These are phyloP conservation scores for Drosophila sucinea DNA, from an alignment of 1,140 invertebrate species.

Conservation along the genomic window DNA sequence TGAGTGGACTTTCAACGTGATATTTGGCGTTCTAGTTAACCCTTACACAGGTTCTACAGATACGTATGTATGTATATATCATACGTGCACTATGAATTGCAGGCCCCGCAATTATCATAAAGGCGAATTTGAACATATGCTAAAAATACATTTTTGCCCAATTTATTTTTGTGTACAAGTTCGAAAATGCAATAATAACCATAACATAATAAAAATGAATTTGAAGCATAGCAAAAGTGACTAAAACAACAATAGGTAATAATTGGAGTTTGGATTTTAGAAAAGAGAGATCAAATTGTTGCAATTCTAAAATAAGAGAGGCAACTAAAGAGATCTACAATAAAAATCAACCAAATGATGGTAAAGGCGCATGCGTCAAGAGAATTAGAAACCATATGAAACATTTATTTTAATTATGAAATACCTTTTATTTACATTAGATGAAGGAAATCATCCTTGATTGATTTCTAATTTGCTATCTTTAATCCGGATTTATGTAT, in stretches of 20 bases:
- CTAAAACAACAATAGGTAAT: background rate
- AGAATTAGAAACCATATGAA: background rate
- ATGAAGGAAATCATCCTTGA: too few species aligned
- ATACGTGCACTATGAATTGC: background rate
- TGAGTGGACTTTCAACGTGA: background rate
- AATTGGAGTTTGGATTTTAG: background rate
- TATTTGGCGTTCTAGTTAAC: too few species aligned
- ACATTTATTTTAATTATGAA: too few species aligned
- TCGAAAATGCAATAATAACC: slow-evolving; percentile 1
- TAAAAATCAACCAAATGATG: background rate
- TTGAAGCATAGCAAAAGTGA: slow-evolving; percentile 1
- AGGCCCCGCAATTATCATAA: slow-evolving; percentile 22
- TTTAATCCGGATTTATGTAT: too few species aligned
- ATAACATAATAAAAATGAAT: background rate
- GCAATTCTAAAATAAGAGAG: background rate
- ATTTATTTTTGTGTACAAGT: slow-evolving; percentile 23
- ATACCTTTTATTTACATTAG: too few species aligned
- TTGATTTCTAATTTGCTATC: too few species aligned
- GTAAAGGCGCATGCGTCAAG: background rate
- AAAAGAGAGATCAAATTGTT: background rate
- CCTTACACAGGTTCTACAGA: too few species aligned
- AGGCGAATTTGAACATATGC: slow-evolving; percentile 27
- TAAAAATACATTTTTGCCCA: slow-evolving; percentile 43
- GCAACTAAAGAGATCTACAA: background rate
- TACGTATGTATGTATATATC: background rate